Evolutionary conservation across 2,888 invertebrate genomes (phyloP), one percentile per base, ranked within the genome.

Genomic region (Tenthredo distinguenda): DNA sequence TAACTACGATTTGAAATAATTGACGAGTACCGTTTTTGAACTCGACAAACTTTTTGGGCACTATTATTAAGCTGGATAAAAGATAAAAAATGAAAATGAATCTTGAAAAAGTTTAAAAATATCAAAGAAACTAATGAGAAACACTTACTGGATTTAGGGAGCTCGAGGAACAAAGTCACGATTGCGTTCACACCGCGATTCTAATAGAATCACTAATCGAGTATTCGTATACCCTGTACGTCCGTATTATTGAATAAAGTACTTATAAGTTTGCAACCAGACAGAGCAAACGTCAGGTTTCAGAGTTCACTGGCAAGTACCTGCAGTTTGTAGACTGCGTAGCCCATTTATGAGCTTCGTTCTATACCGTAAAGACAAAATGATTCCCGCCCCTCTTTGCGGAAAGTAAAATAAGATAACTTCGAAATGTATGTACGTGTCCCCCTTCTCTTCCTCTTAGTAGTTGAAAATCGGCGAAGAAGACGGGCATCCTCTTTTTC

Each of bases 301-400:
- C 62, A 15, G 88, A 89, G 93, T 91, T 91, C 89, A 91, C 91
- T 88, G 91, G 90, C 88, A 92, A 93, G 91, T 93, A 92, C 91
- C 88, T 58, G 81, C 88, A 90, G 92, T 91, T 91, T 90, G 90
- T 92, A 88, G 91, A 91, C 90, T 90, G 91, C 90, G 89, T 91
- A 93, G 91, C 90, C 93, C 90, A 93, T 93, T 93, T 93, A 93
- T 92, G 90, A 91, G 89, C 88, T 87, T 86, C 86, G 88, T 86
- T 87, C 88, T 89, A 89, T 89, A 90, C 90, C 90, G 89, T 89
- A 88, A 90, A 91, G 90, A 89, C 89, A 86, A 89, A 88, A 88
- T 85, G 81, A 79, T 85, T 26, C 71, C 47, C 72, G 40, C 85
- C 87, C 86, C 86, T 71, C 68, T 84, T 72, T 84, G 72, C 72